Conservation (phyloP, 2,797 vertebrate species). For the Vipera ursinii region DNA sequence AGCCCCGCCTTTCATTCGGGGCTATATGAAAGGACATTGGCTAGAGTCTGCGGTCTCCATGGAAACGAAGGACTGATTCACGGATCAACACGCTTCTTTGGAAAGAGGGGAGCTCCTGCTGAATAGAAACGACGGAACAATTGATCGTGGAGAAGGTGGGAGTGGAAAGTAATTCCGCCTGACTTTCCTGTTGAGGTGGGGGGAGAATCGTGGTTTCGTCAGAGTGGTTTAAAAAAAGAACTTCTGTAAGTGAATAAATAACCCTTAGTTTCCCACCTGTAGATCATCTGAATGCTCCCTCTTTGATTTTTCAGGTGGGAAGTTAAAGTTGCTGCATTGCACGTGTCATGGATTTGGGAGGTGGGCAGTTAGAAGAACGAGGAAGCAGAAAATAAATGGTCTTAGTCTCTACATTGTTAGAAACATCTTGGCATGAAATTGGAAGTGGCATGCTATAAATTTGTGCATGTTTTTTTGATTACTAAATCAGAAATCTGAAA, state of each 20-base stretch:
- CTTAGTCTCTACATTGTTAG: neutral
- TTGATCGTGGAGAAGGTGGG: no score
- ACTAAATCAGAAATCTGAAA: neutral
- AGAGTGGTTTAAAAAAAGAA: neutral
- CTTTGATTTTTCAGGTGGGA: neutral
- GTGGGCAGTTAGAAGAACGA: neutral
- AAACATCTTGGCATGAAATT: neutral
- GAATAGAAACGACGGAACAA: neutral
- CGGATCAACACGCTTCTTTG: neutral
- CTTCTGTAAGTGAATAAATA: neutral
- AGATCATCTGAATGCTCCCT: neutral
- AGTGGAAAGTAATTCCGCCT: neutral
- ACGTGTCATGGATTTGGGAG: no score
- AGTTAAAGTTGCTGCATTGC: neutral
- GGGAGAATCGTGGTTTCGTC: neutral
- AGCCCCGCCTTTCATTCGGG: no score
- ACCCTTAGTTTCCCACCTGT: neutral
- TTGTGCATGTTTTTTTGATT: neutral
- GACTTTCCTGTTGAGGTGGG: no score
- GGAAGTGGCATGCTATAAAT: neutral
- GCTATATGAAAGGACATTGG: neutral
- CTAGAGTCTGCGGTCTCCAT: neutral
- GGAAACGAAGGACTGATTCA: neutral
- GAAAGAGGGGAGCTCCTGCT: neutral
- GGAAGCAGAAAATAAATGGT: neutral